Evolutionary conservation across 2,113 vertebrate species (phyloP).

Genomic region (Indri indri): DNA sequence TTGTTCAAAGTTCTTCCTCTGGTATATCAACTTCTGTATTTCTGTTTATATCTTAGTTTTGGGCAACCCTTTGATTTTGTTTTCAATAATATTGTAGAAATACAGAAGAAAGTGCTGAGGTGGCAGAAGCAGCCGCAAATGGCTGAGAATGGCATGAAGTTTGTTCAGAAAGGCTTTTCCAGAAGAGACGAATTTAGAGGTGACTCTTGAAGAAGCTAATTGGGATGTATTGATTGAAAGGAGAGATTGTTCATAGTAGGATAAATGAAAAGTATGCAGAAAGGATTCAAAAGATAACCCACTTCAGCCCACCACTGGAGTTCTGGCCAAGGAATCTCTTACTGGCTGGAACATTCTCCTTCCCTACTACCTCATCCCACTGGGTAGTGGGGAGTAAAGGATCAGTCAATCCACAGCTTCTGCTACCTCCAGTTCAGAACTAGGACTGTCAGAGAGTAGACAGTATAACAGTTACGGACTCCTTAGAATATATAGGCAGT

Average conservation of each 20-base stretch:
- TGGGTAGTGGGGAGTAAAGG: neutral
- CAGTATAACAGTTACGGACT: neutral
- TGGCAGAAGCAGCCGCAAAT: neutral
- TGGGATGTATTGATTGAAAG: neutral
- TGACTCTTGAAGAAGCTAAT: slow-evolving; percentile 17
- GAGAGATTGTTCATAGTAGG: neutral
- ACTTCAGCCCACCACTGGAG: neutral
- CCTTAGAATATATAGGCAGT: neutral
- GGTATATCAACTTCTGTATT: neutral
- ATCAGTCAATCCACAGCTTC: neutral
- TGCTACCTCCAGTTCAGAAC: neutral
- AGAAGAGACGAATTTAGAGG: neutral
- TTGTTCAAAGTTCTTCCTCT: neutral
- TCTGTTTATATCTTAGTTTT: slow-evolving; percentile 13
- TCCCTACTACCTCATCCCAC: neutral
- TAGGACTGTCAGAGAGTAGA: neutral
- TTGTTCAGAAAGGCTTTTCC: slow-evolving; percentile 30
- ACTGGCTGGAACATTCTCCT: neutral
- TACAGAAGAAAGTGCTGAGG: neutral
- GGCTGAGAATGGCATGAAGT: neutral
- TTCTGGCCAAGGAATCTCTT: neutral
- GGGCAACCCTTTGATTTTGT: neutral
- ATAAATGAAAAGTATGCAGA: slow-evolving; percentile 39
- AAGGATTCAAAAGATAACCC: neutral
- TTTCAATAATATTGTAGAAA: neutral